These are phyloP conservation scores for Agrochola circellaris DNA, from an alignment of 2,888 invertebrate species.

Conservation along the genomic window DNA sequence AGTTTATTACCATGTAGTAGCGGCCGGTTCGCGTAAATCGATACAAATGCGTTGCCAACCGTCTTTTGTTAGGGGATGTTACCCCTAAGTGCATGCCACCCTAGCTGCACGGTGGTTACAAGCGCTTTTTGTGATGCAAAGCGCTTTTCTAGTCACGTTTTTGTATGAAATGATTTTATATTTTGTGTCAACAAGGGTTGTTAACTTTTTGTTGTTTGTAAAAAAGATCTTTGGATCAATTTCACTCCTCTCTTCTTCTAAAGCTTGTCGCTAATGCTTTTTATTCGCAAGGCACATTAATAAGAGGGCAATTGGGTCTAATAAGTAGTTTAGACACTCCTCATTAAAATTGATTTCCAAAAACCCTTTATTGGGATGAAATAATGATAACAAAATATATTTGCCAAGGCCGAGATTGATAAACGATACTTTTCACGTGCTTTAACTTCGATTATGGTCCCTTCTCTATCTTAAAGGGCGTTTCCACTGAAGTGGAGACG, in stretches of 20 bases:
- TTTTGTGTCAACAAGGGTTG: slow-evolving; percentile 16
- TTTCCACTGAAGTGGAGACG: too few species aligned
- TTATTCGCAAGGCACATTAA: too few species aligned
- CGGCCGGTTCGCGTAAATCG: slow-evolving; percentile 72
- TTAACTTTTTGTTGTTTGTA: neutral
- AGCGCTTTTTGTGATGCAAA: slow-evolving; percentile 72
- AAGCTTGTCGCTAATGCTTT: neutral
- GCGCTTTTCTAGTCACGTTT: slow-evolving; percentile 66
- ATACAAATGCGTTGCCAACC: slow-evolving; percentile 84
- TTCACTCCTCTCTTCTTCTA: too few species aligned
- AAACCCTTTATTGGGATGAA: neutral
- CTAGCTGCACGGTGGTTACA: slow-evolving; percentile 71
- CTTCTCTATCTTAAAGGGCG: neutral
- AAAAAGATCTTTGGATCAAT: neutral
- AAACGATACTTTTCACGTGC: neutral
- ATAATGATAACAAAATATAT: neutral
- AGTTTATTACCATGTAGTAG: slow-evolving; percentile 59
- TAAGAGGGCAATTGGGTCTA: neutral
- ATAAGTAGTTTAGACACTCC: neutral
- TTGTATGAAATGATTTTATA: slow-evolving; percentile 36
- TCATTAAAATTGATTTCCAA: neutral
- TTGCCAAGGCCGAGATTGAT: neutral
- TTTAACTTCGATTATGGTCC: neutral
- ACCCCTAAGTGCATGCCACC: slow-evolving; percentile 76
- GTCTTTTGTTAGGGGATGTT: slow-evolving; percentile 84